Conservation (phyloP, 2,797 vertebrate genomes). For the Dryobates pubescens region DNA sequence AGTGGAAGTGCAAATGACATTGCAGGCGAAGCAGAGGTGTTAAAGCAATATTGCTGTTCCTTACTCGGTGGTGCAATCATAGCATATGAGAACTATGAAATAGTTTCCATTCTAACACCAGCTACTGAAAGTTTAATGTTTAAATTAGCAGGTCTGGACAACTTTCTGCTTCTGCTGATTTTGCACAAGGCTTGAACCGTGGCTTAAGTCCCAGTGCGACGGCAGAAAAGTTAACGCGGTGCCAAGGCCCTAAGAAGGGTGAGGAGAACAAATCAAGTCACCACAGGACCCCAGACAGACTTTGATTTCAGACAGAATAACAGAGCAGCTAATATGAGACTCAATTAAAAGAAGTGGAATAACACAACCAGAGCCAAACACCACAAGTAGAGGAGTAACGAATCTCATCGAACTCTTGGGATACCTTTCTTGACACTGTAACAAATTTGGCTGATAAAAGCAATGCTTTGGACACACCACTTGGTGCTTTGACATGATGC, state of each 20-base stretch:
- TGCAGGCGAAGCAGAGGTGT: neutral
- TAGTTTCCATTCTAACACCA: slow-evolving; percentile 39
- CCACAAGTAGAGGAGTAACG: neutral
- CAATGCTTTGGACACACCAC: neutral
- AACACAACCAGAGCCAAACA: slow-evolving; percentile 35
- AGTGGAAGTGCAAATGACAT: neutral
- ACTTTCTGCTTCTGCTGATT: slow-evolving; percentile 28
- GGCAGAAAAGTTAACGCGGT: neutral
- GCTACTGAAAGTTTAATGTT: slow-evolving; percentile 37
- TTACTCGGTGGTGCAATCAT: slow-evolving; percentile 10
- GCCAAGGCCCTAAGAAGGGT: slow-evolving; percentile 30
- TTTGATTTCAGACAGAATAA: slow-evolving; percentile 45
- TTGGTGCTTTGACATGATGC: neutral
- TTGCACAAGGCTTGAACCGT: neutral
- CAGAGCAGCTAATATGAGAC: slow-evolving; percentile 1
- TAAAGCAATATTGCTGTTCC: slow-evolving; percentile 27
- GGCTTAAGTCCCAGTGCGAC: slow-evolving; percentile 7
- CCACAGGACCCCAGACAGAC: slow-evolving; percentile 32
- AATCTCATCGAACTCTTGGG: neutral
- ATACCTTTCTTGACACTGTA: slow-evolving; percentile 1
- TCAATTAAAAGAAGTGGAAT: slow-evolving; percentile 13
- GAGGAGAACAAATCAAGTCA: slow-evolving; percentile 9
- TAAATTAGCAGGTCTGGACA: slow-evolving; percentile 53
- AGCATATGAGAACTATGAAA: slow-evolving; percentile 11
- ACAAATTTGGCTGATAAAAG: neutral